These are phyloP conservation scores for Castor canadensis DNA, from an alignment of 2,113 vertebrate species.

Conservation along the genomic window DNA sequence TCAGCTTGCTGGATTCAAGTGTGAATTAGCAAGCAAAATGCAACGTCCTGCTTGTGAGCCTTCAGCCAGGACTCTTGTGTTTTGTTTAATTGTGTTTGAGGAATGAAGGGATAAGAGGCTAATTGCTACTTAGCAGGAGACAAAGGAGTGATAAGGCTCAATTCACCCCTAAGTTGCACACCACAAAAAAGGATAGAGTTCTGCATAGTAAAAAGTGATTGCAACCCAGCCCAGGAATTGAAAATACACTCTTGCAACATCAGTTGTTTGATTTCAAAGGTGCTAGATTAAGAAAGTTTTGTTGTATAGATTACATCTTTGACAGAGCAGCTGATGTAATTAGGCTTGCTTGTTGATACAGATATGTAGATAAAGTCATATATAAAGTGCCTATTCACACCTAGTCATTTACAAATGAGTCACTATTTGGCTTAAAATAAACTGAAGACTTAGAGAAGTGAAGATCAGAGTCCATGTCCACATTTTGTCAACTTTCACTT, in stretches of 20 bases:
- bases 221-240: background rate
- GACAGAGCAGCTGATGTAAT: background rate
- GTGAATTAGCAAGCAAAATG: background rate
- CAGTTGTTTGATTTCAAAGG: background rate
- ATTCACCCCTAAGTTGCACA: background rate
- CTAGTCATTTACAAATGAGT: slow-evolving; percentile 34
- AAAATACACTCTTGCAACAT: background rate
- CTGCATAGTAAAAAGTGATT: background rate
- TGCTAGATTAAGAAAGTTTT: background rate
- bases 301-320: background rate
- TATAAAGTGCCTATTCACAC: background rate
- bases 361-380: slow-evolving; percentile 9
- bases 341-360: background rate
- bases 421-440: background rate
- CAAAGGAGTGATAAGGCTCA: background rate
- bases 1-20: background rate
- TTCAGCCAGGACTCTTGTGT: background rate
- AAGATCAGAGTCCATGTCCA: background rate
- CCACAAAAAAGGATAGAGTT: background rate
- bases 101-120: background rate
- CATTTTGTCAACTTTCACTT: background rate
- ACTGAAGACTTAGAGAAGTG: background rate
- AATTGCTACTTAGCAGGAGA: background rate
- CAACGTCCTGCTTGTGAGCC: background rate
- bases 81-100: slow-evolving; percentile 17